A percentile compares a stretch with the other conserved stretches of the same genome.
These are phyloP conservation scores for Cataglyphis altisquamis DNA, from an alignment of 2,888 invertebrate species.

Conservation along the genomic window DNA sequence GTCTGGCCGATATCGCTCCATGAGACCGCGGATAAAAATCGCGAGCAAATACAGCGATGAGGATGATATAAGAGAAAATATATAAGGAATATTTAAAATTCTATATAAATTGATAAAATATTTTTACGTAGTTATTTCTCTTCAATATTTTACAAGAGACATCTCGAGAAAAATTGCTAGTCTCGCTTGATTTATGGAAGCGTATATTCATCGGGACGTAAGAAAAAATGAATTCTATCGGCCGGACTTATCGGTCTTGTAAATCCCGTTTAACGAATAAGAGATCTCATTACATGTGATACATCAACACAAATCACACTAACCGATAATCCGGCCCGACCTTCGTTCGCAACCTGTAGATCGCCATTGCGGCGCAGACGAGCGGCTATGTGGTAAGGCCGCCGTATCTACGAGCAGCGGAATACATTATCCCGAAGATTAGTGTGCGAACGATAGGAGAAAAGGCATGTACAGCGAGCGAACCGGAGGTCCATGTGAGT, in stretches of 20 bases:
- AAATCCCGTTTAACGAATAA: slow-evolving; percentile 64
- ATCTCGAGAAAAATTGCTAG: not conserved
- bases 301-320: slow-evolving; percentile 80
- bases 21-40: not conserved
- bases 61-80: not conserved
- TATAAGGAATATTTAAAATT: not conserved
- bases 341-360: slow-evolving; percentile 73
- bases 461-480: slow-evolving; percentile 69
- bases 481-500: slow-evolving; percentile 67
- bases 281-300: slow-evolving; percentile 73
- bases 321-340: slow-evolving; percentile 80
- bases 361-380: slow-evolving; percentile 67
- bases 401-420: slow-evolving; percentile 72
- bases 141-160: not conserved
- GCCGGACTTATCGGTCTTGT: slow-evolving; percentile 18
- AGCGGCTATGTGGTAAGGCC: slow-evolving; percentile 57
- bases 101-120: not conserved
- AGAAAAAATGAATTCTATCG: not conserved
- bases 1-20: not conserved
- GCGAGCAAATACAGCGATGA: not conserved
- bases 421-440: slow-evolving; percentile 78
- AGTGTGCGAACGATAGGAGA: slow-evolving; percentile 75
- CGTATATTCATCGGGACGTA: not conserved
- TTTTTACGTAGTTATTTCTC: slow-evolving; percentile 11
- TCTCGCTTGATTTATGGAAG: slow-evolving; percentile 20